A percentile compares a stretch with the other conserved stretches of the same genome.
These are phyloP conservation scores for Pissodes strobi DNA, from an alignment of 1,140 invertebrate genomes.

Conservation along the genomic window DNA sequence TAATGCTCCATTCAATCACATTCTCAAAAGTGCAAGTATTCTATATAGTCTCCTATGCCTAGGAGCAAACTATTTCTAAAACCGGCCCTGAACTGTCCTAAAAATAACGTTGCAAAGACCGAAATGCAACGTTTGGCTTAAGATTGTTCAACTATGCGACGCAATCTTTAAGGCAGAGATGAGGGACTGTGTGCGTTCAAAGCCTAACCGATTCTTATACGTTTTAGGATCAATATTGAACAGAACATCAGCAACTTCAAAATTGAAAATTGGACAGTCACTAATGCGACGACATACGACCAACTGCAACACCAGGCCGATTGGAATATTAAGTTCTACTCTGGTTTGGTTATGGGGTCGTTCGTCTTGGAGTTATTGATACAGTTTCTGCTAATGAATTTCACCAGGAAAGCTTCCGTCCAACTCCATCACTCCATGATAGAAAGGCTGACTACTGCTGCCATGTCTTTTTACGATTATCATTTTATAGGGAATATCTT, in stretches of 20 bases:
- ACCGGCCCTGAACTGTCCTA: too few relatives aligned
- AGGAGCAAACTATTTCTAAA: too few relatives aligned
- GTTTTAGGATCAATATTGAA: slow-evolving; percentile 39
- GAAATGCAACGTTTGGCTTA: too few relatives aligned
- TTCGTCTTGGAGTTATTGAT: slow-evolving; percentile 20
- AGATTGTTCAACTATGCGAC: too few relatives aligned
- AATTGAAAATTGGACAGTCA: slow-evolving; percentile 4
- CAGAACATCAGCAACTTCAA: slow-evolving; percentile 28
- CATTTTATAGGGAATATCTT: slow-evolving; percentile 49
- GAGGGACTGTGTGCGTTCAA: background rate
- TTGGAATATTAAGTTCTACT: slow-evolving; percentile 25
- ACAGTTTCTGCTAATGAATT: slow-evolving; percentile 23
- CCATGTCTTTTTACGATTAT: slow-evolving; percentile 47
- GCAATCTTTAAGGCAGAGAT: background rate
- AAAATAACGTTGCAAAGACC: too few relatives aligned
- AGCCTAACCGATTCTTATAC: too few relatives aligned
- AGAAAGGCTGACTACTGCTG: slow-evolving; percentile 33
- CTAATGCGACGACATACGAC: background rate
- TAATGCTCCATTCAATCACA: too few relatives aligned
- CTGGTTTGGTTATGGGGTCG: slow-evolving; percentile 8
- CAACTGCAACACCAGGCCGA: slow-evolving; percentile 15
- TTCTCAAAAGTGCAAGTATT: too few relatives aligned
- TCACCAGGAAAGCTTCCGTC: slow-evolving; percentile 36
- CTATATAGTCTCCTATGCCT: too few relatives aligned
- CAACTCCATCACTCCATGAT: slow-evolving; percentile 44